Base-by-base conservation (phyloP, 2,888 invertebrate species). In the Nycteola revayana region DNA sequence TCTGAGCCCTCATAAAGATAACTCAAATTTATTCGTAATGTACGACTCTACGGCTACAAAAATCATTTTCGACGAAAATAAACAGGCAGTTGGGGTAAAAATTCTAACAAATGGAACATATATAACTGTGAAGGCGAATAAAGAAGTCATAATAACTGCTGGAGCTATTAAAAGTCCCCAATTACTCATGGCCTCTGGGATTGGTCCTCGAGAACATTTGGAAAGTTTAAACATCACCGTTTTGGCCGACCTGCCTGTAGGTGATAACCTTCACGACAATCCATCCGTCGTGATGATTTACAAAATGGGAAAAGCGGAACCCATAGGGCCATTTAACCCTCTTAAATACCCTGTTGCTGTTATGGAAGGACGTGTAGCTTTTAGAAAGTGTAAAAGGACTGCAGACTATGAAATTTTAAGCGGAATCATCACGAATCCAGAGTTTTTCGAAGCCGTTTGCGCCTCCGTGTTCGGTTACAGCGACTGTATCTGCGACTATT, bases 311-410 rank as follows among this genome's bases (percentile, higher is more conserved):
- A 21, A 49, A 28, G 30, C 32, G 1, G 6, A 10, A 1, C 90
- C 92, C 1, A 81, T 36, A 1, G 9, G 36, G 3, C 28, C 38
- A 34, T 1, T 2, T 1, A 32, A 59, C 29, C 57, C 59, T 6
- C 60, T 85, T 0, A 63, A 83, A 1, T 60, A 54, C 32, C 56
- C 65, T 0, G 23, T 48, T 4, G 31, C 57, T 10, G 32, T 43
- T 2, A 53, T 66, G 9, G 35, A 52, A 5, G 72, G 65, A 1
- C 51, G 68, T 62, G 20, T 93, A 91, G 5, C 92, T 90, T 8
- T 83, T 90, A 32, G 93, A 91, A 56, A 90, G 90, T 27, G 65
- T 35, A 86, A 90, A 7, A 74, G 75, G 22, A 60, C 78, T 4
- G 75, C 90, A 26, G 72, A 82, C 36, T 84, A 77, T 51, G 51